phyloP scores from a whole-genome alignment of 2,888 invertebrate species.

The Ceriagrion tenellum region DNA sequence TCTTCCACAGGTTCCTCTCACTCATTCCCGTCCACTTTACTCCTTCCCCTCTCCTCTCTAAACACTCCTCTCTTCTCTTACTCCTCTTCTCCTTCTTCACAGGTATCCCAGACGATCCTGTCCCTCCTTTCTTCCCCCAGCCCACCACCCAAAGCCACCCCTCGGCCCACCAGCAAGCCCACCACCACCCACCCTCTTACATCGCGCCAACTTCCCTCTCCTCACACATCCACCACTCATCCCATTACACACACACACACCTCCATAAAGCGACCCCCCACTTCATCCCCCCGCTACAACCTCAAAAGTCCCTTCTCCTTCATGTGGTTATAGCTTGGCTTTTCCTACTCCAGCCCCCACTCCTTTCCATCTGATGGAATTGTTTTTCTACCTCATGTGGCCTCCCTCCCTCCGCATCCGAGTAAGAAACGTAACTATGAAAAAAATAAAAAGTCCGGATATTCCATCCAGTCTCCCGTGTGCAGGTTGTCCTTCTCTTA shows the following conservation, averaged over 20 bases:
- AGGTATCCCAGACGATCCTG: not conserved
- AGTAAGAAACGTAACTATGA: not conserved
- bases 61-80: not conserved
- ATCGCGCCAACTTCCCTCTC: not conserved
- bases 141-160: not conserved
- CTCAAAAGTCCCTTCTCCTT: slow-evolving; percentile 7
- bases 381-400: not conserved
- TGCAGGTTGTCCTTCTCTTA: not conserved
- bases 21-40: not conserved
- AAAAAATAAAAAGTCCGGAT: not conserved
- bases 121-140: not conserved
- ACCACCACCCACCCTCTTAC: slow-evolving; percentile 1
- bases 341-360: not conserved
- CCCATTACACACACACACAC: not conserved
- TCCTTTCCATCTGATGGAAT: not conserved
- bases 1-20: slow-evolving; percentile 23
- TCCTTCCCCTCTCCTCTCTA: not conserved
- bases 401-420: not conserved
- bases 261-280: not conserved
- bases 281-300: not conserved
- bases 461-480: not conserved
- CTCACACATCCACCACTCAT: not conserved
- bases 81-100: not conserved
- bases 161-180: not conserved
- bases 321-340: slow-evolving; percentile 13